phyloP scores from a whole-genome alignment of 2,888 invertebrate species.

The Endomychus coccineus region DNA sequence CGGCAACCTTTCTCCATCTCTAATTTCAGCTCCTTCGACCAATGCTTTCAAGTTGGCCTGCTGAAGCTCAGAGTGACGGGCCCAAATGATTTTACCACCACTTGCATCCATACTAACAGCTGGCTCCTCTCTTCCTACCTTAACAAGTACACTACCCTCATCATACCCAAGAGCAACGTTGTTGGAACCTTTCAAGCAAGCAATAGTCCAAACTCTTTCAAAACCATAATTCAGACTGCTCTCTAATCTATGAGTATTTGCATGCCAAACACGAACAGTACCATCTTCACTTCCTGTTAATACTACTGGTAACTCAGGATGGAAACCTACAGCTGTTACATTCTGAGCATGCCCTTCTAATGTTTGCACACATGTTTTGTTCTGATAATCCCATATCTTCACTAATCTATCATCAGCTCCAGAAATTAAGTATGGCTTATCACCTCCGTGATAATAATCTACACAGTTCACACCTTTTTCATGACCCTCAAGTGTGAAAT shows the following conservation, averaged over 20 bases:
- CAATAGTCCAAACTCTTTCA: conserved; percentile 96
- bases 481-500: conserved; percentile 96
- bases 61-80: conserved; percentile 96
- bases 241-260: conserved; percentile 94
- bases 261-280: conserved; percentile 96
- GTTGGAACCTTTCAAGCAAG: conserved; percentile 87
- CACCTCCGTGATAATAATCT: conserved; percentile 96
- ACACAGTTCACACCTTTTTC: conserved; percentile 99
- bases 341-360: conserved; percentile 96
- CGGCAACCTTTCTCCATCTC: conserved; percentile 88
- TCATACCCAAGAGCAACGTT: conserved; percentile 95
- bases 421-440: conserved; percentile 97
- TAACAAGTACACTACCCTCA: conserved; percentile 92
- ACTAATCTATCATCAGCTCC: conserved; percentile 97
- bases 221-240: conserved; percentile 96
- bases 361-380: conserved; percentile 98
- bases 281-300: conserved; percentile 97
- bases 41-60: conserved; percentile 88
- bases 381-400: conserved; percentile 99
- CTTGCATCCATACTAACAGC: conserved; percentile 98
- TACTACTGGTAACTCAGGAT: conserved; percentile 95
- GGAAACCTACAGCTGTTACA: conserved; percentile 92
- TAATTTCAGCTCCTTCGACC: conserved; percentile 66
- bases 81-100: conserved; percentile 99
- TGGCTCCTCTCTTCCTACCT: conserved; percentile 90